Evolutionary conservation across 2,797 vertebrate species (phyloP).

Genomic region (Bucorvus abyssinicus): DNA sequence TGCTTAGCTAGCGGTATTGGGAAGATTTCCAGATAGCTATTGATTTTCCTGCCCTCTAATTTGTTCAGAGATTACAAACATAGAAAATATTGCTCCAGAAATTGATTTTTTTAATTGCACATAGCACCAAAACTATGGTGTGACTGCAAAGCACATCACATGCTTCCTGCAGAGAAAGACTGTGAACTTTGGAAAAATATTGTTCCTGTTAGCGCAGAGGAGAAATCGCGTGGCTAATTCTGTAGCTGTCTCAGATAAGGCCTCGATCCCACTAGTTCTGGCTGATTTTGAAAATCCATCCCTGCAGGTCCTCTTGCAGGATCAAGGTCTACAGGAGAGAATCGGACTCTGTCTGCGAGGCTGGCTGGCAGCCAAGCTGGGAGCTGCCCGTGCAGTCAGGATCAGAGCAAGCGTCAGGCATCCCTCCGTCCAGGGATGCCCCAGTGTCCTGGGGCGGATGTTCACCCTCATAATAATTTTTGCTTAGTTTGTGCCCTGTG

Average conservation of each 20-base stretch:
- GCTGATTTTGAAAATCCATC: neutral
- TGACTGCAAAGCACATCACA: neutral
- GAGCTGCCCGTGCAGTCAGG: neutral
- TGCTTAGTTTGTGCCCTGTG: too few species aligned
- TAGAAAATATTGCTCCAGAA: conserved; percentile 26
- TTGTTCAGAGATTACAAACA: conserved; percentile 42
- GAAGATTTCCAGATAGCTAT: conserved; percentile 45
- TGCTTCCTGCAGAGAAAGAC: conserved; percentile 9
- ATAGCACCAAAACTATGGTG: neutral
- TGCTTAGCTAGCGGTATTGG: neutral
- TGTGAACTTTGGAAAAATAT: conserved; percentile 26
- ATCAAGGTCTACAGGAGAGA: neutral
- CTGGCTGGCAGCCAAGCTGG: fast-evolving
- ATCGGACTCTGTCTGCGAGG: fast-evolving
- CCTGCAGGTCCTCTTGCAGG: neutral
- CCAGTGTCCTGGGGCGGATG: too few species aligned
- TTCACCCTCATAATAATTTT: neutral
- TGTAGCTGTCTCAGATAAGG: neutral
- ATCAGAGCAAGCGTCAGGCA: neutral
- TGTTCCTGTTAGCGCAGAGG: neutral
- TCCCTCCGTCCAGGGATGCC: fast-evolving
- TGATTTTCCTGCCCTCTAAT: conserved; percentile 49
- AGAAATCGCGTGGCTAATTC: neutral
- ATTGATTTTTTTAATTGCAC: conserved; percentile 45
- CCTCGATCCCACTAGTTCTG: neutral